Base-by-base conservation (phyloP, 2,113 vertebrate genomes). In the Cephalopterus ornatus region DNA sequence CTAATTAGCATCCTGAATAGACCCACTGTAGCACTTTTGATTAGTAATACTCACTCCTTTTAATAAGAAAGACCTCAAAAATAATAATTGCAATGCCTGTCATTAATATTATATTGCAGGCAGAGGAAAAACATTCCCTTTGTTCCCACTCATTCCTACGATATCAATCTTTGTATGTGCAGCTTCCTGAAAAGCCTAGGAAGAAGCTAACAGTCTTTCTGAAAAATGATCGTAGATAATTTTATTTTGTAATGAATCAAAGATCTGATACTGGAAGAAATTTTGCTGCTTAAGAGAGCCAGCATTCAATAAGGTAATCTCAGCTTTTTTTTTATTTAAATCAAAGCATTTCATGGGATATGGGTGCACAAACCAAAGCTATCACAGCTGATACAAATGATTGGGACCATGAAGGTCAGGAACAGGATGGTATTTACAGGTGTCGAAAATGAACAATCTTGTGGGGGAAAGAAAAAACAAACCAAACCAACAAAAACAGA, bases 31-130 rank as follows among this genome's bases (percentile, higher is more conserved):
- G 2, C 35, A 55, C 23, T 85, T 70, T 44, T 92, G 44, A 89
- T 41, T 53, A 88, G 72, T 75, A 92, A 84, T 75, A 86, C 52
- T 86, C 61, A 68, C 28, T 89, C 22, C 15, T 93, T 93, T 81
- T 91, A 89, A 71, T 94, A 91, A 44, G 71, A 88, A 55, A 55
- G 30, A 61, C 44, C 70, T 88, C 42, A 96, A 71, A 93, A 86
- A 83, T 47, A 94, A 41, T 80, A 92, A 93, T 76, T 83, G 73
- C 28, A 37, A 47, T 49, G 47, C 33, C 81, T 96, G 41, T 46
- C 80, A 87, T 73, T 47, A 91, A 62, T 89, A 95, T 47, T 78
- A 68, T 58, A 67, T 53, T 73, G 53, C 67, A 49, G 74, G 79
- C 50, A 67, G 47, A 89, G 79, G 70, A 94, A 85, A 86, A 96